Evolutionary conservation across 2,888 invertebrate species (phyloP), one percentile per base, ranked within the genome.

Genomic region (Diabrotica balteata): DNA sequence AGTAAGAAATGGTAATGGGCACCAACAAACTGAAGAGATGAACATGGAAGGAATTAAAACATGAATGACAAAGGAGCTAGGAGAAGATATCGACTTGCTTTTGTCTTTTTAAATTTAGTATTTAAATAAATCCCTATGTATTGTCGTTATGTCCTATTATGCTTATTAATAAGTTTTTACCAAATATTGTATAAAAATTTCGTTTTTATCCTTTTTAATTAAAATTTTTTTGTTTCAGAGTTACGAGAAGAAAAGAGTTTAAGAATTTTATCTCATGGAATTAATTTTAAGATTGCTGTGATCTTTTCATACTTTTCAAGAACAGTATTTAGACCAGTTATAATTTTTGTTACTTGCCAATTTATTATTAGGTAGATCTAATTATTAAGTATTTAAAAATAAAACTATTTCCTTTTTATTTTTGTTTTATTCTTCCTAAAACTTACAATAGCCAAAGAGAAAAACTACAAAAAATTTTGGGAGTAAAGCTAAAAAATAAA

Each of bases 301-400:
- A 63, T 63, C 51, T 63, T 57, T 63, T 63, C 57, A 57, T 63
- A 63, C 51, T 46, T 63, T 57, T 55, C n/a, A 63, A 57, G 44
- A 57, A 63, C 63, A 63, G 63, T 63, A 63, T 63, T 63, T 55
- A 50, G 49, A 10, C 63, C 55, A 50, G 54, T 63, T 53, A 43
- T 53, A 53, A n/a, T 22, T 52, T 63, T 54, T 54, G 43, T 63
- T 63, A 63, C 55, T 49, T 55, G 63, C 63, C 63, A 63, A 43
- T 63, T 49, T 63, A 63, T 22, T 43, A 42, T 54, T 59, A 46
- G 46, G 45, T 63, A 57, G 1, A 43, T 55, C 46, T 44, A 63
- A 55, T n/a, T 55, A 55, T 55, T 63, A 55, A 42, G 52, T 50
- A 11, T 17, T 44, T 17, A 43, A 51, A 63, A 49, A 55, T 44